Evolutionary conservation across 2,888 invertebrate genomes (phyloP), one percentile per base, ranked within the genome.

Genomic region (Octonoba sinensis): DNA sequence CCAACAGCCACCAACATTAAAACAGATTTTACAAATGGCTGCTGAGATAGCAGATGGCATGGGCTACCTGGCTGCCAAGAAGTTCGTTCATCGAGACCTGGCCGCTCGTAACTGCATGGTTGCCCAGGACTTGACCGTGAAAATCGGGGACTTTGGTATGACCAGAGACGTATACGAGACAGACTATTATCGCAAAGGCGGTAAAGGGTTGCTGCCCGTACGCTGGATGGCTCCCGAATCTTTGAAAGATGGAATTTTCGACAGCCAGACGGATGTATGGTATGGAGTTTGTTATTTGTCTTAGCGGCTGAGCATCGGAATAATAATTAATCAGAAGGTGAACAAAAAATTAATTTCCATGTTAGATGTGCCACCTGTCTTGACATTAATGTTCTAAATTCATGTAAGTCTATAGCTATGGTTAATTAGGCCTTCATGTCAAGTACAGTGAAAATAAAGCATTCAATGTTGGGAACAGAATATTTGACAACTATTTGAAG

Each of bases 141-240:
- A 96, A 91, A 87, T 89, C 4, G 87, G 88, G 16, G 86, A 86
- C 65, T 96, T 96, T 88, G 96, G 96, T 85, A 95, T 96, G 95
- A 95, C 96, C 62, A 91, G 97, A 87, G 97, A 97, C 89, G 93
- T 97, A 86, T 96, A 96, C 90, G 96, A 96, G 90, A 96, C 95
- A 87, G 96, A 97, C 90, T 97, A 97, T 88, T 97, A 97, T 90
- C 92, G 96, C 86, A 95, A 96, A 91, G 95, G 94, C 86, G 93
- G 94, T 47, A 95, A 95, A 89, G 93, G 93, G 81, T 89, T 95
- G 72, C 88, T 96, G 87, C 96, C 96, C 20, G 95, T 96, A 54
- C 91, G 97, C 82, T 97, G 97, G 97, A 97, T 97, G 97, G 93
- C 96, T 83, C 97, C 97, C 49, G 97, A 97, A 89, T 96, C 96